These are phyloP conservation scores for Amiota mariae DNA, from an alignment of 2,888 invertebrate genomes.

Conservation along the genomic window DNA sequence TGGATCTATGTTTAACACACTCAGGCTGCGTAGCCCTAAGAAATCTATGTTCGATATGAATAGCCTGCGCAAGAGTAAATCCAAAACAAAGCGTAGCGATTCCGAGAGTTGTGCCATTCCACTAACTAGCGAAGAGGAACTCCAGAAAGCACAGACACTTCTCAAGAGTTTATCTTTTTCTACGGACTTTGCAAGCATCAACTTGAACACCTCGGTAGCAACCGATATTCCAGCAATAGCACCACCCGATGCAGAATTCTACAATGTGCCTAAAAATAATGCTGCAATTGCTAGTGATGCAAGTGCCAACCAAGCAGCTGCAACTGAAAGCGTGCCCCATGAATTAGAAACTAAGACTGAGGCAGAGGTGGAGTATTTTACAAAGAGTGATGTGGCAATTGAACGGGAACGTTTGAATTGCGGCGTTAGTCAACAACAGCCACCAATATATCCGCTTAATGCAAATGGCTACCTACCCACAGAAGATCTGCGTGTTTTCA, in stretches of 20 bases:
- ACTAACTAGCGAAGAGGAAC: constrained; percentile 50
- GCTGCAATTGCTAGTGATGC: constrained; percentile 46
- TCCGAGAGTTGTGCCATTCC: constrained; percentile 49
- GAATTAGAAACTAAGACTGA: constrained; percentile 63
- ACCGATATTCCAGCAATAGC: not conserved
- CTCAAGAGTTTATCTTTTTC: constrained; percentile 71
- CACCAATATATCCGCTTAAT: constrained; percentile 36
- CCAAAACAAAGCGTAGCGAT: constrained; percentile 60
- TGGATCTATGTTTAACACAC: constrained; percentile 65
- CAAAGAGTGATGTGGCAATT: constrained; percentile 71
- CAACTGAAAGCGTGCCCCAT: constrained; percentile 37
- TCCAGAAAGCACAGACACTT: constrained; percentile 63
- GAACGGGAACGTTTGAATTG: constrained; percentile 56
- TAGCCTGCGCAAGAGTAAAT: constrained; percentile 68
- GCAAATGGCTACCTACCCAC: constrained; percentile 68
- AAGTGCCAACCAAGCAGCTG: constrained; percentile 14
- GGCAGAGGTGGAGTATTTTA: constrained; percentile 70
- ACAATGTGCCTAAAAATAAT: constrained; percentile 72
- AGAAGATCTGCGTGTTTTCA: constrained; percentile 65
- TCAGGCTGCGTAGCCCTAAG: constrained; percentile 69
- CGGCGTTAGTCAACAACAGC: constrained; percentile 27
- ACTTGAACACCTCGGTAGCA: constrained; percentile 38
- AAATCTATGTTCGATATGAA: constrained; percentile 70
- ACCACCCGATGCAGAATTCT: constrained; percentile 56
- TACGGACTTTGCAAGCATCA: constrained; percentile 66